Base-by-base conservation (phyloP, 2,797 vertebrate genomes). In the Chaetophractus vellerosus region DNA sequence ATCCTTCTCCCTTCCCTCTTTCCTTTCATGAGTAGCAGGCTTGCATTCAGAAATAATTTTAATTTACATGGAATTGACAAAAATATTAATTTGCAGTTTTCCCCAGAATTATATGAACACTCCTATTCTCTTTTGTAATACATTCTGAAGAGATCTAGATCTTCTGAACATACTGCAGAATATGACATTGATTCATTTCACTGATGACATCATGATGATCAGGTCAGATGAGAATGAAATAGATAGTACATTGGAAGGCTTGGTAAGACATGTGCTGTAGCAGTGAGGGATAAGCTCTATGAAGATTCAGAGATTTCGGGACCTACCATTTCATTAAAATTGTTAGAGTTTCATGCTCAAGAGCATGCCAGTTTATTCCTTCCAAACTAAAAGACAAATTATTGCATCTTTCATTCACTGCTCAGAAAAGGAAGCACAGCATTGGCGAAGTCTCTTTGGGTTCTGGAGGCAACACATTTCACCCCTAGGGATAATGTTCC, bases 311-410 rank as follows among this genome's bases (percentile, higher is more conserved):
- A 79, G 7, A 61, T 14, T 82, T 24, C 38, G n/a, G 81, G 15
- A 86, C 57, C 1, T 69, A 33, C 12, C 5, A 57, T 85, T 80
- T 85, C 10, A 21, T 24, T 55, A 18, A 76, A 92, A 78, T 45
- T 81, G 2, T 66, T 72, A 68, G 1, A 15, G 26, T 10, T 90
- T 16, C 9, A 31, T 71, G 18, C 23, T 66, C 3, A 61, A 78
- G 57, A 19, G 1, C 2, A 61, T 41, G 8, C 7, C 31, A 50
- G 1, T 7, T 31, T 72, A n/a, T 66, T 86, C 31, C 8, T 41
- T 76, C n/a, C 23, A 78, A 72, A 59, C 31, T n/a, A 74, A 86
- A 41, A 84, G 18, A 57, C 3, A 81, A 72, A 88, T 92, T 95
- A 18, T 31, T 63, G 21, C 10, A 57, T 3, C 45, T 3, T 24